Conservation (phyloP, 2,888 invertebrate species). For the Dioctria rufipes region DNA sequence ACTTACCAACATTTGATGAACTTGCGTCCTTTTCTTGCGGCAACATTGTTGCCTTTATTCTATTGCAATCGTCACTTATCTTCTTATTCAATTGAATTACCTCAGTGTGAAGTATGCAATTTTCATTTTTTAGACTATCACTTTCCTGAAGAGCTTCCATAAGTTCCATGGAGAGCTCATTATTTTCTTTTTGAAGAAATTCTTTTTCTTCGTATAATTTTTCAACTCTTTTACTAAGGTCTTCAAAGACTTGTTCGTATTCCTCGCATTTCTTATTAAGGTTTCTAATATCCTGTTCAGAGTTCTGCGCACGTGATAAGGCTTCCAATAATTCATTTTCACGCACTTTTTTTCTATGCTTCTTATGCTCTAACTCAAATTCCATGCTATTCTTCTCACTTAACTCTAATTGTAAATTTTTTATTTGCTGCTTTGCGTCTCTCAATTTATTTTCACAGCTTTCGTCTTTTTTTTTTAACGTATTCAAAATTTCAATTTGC, state of each 20-base stretch:
- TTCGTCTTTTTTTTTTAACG: slow-evolving; percentile 70
- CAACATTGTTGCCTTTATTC: too few species aligned
- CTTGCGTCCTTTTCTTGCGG: too few species aligned
- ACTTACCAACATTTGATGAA: too few species aligned
- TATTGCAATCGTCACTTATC: neutral
- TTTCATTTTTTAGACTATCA: slow-evolving; percentile 71
- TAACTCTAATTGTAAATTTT: slow-evolving; percentile 65
- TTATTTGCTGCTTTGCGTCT: slow-evolving; percentile 61
- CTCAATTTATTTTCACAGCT: slow-evolving; percentile 71
- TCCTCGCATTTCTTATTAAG: slow-evolving; percentile 9
- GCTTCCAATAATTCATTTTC: slow-evolving; percentile 74
- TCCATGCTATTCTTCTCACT: slow-evolving; percentile 68
- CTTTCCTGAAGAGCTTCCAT: slow-evolving; percentile 75
- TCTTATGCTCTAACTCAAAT: slow-evolving; percentile 73
- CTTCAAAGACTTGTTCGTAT: neutral
- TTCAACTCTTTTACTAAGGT: neutral
- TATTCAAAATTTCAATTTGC: slow-evolving; percentile 62
- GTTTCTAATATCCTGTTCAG: neutral
- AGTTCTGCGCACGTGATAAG: slow-evolving; percentile 61
- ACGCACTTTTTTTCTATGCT: slow-evolving; percentile 73
- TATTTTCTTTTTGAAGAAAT: slow-evolving; percentile 73
- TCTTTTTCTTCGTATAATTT: slow-evolving; percentile 21
- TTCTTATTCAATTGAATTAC: neutral
- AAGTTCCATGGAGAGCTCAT: slow-evolving; percentile 74
- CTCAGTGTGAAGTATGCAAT: slow-evolving; percentile 7